Base-by-base conservation (phyloP, 2,113 vertebrate species). In the Pampusana beccarii region DNA sequence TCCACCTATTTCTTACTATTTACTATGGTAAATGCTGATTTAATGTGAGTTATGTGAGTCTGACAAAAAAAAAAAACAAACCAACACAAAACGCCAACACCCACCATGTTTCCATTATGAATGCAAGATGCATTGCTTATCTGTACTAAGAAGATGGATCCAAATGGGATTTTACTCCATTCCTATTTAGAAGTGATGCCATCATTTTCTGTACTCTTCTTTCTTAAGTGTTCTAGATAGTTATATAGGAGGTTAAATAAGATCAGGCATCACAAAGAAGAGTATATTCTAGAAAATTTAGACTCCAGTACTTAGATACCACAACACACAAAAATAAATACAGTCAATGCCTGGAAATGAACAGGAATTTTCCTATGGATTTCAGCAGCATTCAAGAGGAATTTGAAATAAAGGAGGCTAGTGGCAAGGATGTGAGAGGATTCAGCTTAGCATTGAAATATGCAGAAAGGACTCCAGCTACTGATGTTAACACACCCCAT, bases 401-500 rank as follows among this genome's bases (percentile, higher is more conserved):
- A 74, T 84, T 70, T 89, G 10, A 86, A 70, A 73, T 66, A 61
- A 91, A 54, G 29, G 7, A 9, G 19, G 4, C 16, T 86, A 69
- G 28, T 9, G 26, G 11, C 24, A 86, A 73, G 44, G 54, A 50
- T 0, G 0, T 11, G 24, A 69, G 16, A 50, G 14, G 25, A 74
- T 89, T 86, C 72, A 78, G 29, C 28, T 72, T 44, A 56, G 16
- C 13, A 77, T 3, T 40, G 40, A 86, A 66, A 66, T 38, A 78
- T 0, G 0, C 53, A 74, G 33, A 38, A 85, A 89, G 17, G 5
- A 2, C n/a, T 78, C 11, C 31, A 50, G 36, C 44, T 75, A 23
- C 62, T 50, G 14, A 53, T 1, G 6, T 29, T 18, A 69, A 57
- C 8, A 36, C 11, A 2, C 4, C 6, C 8, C 1, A 0, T 58